Percentiles rank a stretch among this genome's conserved stretches.
phyloP scores from a whole-genome alignment of 1,140 invertebrate genomes.

The Drosophila nebulosa region DNA sequence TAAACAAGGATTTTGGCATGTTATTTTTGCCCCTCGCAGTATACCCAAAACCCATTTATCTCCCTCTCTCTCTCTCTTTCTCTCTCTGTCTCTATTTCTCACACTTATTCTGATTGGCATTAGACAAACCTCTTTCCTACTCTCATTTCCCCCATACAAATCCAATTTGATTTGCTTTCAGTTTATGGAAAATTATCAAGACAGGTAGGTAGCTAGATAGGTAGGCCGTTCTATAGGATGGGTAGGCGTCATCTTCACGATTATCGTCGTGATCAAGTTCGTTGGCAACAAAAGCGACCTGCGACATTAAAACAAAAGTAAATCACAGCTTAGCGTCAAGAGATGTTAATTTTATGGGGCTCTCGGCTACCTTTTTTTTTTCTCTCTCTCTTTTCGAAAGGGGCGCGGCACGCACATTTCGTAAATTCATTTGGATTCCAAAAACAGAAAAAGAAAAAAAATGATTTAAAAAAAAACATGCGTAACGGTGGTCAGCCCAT shows the following conservation, averaged over 20 bases:
- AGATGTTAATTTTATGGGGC: slow-evolving; percentile 74
- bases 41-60: neutral
- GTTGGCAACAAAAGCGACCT: slow-evolving; percentile 53
- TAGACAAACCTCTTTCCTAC: slow-evolving; percentile 4
- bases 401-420: slow-evolving; percentile 55
- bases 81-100: neutral
- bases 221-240: too few species aligned
- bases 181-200: slow-evolving; percentile 35
- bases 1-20: slow-evolving; percentile 75
- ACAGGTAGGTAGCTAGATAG: slow-evolving; percentile 50
- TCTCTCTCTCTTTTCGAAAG: slow-evolving; percentile 51
- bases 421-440: slow-evolving; percentile 42
- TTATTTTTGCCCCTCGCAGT: slow-evolving; percentile 33
- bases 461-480: slow-evolving; percentile 7
- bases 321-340: slow-evolving; percentile 79
- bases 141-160: slow-evolving; percentile 56
- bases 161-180: slow-evolving; percentile 62
- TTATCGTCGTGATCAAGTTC: slow-evolving; percentile 42
- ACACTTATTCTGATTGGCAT: slow-evolving; percentile 7
- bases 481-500: slow-evolving; percentile 67
- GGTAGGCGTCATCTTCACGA: slow-evolving; percentile 37
- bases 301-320: slow-evolving; percentile 80
- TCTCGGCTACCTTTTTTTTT: slow-evolving; percentile 61
- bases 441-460: neutral
- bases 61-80: slow-evolving; percentile 3